Conservation (phyloP, 2,888 invertebrate species). For the Nymphalis c-album region DNA sequence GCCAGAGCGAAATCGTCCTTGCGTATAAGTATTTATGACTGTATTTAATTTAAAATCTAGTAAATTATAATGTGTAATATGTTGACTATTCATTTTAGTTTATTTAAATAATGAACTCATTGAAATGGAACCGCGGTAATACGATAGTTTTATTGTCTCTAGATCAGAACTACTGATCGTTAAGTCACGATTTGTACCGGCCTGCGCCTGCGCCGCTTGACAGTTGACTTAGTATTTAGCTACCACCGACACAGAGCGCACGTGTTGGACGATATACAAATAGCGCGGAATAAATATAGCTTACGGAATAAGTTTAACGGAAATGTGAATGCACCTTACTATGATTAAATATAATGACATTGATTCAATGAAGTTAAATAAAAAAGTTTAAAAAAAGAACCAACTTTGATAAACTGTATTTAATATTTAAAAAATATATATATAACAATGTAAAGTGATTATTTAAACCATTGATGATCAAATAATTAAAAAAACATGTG, state of each 20-base stretch:
- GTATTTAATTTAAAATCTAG: too few species aligned
- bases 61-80: background rate
- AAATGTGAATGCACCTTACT: too few species aligned
- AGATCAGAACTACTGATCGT: conserved; percentile 10
- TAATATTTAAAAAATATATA: too few species aligned
- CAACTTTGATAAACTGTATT: too few species aligned
- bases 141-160: conserved; percentile 5
- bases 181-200: conserved; percentile 27
- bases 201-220: conserved; percentile 27
- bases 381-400: too few species aligned
- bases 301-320: too few species aligned
- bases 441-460: too few species aligned
- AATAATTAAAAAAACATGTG: background rate
- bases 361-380: too few species aligned
- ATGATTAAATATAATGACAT: too few species aligned
- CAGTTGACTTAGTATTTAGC: conserved; percentile 24
- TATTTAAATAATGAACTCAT: conserved; percentile 6
- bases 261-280: conserved; percentile 13
- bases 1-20: too few species aligned
- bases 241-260: conserved; percentile 11
- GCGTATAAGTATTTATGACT: too few species aligned
- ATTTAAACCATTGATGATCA: background rate
- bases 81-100: background rate
- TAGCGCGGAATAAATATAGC: background rate
- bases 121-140: conserved; percentile 9